These are phyloP conservation scores for Actinia equina DNA, from an alignment of 64 coral and sea anemone genomes.

Conservation along the genomic window DNA sequence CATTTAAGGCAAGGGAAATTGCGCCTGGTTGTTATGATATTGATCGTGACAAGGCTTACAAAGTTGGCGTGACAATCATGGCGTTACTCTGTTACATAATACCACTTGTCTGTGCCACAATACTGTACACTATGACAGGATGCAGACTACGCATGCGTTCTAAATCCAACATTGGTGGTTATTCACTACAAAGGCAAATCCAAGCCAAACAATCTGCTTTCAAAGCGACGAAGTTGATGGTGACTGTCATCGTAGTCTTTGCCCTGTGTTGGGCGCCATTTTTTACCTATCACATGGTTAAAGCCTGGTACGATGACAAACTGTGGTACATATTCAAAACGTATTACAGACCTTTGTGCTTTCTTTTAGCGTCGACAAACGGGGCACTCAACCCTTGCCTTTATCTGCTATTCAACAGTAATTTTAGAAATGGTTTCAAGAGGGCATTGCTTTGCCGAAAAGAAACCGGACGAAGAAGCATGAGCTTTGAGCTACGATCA, in stretches of 20 bases:
- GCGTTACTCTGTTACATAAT: slow-evolving; percentile 23
- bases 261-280: slow-evolving; percentile 55
- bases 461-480: neutral
- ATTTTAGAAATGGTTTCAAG: slow-evolving; percentile 35
- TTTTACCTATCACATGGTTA: slow-evolving; percentile 39
- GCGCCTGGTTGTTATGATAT: neutral
- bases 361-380: slow-evolving; percentile 35
- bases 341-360: slow-evolving; percentile 32
- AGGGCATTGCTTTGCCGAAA: neutral
- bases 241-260: slow-evolving; percentile 42
- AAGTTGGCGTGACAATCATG: slow-evolving; percentile 33
- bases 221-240: slow-evolving; percentile 43
- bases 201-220: slow-evolving; percentile 22
- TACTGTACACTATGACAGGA: slow-evolving; percentile 40
- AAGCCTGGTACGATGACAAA: slow-evolving; percentile 8
- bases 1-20: neutral
- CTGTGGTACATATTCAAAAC: neutral
- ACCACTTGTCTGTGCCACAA: slow-evolving; percentile 17
- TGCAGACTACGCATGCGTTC: slow-evolving; percentile 29
- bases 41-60: neutral
- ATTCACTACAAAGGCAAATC: neutral
- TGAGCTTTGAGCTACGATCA: slow-evolving; percentile 1
- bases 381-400: slow-evolving; percentile 50
- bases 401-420: slow-evolving; percentile 36
- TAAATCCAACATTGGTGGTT: slow-evolving; percentile 4